Evolutionary conservation across 2,113 vertebrate species (phyloP).

Genomic region (Psammodynastes pulverulentus): DNA sequence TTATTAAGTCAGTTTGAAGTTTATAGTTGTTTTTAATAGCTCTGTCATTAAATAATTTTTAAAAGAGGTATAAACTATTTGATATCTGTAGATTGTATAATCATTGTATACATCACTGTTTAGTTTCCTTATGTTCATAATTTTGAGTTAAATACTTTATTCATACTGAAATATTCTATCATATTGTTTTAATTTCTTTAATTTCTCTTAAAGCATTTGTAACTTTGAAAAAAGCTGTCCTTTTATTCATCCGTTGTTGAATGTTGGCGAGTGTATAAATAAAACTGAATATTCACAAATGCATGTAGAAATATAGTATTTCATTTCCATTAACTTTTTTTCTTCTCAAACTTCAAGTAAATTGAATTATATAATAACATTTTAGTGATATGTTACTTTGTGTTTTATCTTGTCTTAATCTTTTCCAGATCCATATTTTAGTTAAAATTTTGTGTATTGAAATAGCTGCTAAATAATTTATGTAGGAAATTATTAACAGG

Average conservation of each 20-base stretch:
- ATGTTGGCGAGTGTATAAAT: not conserved
- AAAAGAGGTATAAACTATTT: not conserved
- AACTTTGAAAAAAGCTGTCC: not conserved
- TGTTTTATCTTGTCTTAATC: slow-evolving; percentile 11
- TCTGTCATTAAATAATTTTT: not conserved
- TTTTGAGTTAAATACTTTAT: not conserved
- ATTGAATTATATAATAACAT: slow-evolving; percentile 24
- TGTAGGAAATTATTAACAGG: not conserved
- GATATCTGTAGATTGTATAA: not conserved
- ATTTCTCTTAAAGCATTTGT: not conserved
- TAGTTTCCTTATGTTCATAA: not conserved
- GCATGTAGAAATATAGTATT: slow-evolving; percentile 21
- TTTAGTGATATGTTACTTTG: slow-evolving; percentile 10
- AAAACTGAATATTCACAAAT: not conserved
- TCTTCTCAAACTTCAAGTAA: slow-evolving; percentile 36
- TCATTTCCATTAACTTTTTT: slow-evolving; percentile 39
- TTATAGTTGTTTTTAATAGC: not conserved
- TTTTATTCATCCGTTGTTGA: not conserved
- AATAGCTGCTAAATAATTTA: slow-evolving; percentile 12
- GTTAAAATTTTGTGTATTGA: not conserved
- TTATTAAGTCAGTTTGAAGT: not conserved
- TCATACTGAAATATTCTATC: not conserved
- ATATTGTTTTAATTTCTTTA: not conserved
- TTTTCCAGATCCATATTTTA: not conserved
- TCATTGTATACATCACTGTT: not conserved